Evolutionary conservation across 2,797 vertebrate genomes (phyloP).

Genomic region (Pangasius macronema): DNA sequence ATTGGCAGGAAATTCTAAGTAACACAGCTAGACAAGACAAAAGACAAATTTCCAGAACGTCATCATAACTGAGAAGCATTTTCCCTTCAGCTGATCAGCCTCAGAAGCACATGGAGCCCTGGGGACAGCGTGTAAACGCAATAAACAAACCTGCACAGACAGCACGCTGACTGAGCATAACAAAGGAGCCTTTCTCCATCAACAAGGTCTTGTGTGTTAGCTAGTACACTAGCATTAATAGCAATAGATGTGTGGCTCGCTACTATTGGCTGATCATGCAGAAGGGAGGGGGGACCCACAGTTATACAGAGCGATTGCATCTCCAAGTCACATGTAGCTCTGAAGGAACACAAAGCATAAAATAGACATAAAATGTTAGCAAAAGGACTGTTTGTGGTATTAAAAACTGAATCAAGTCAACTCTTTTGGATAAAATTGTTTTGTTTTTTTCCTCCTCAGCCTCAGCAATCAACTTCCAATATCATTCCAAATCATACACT

Average conservation of each 20-base stretch:
- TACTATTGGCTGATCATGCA: background rate
- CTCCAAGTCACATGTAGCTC: background rate
- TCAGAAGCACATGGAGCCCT: background rate
- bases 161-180: background rate
- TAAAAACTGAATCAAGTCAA: background rate
- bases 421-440: background rate
- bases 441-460: background rate
- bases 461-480: too few species aligned
- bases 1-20: background rate
- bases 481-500: background rate
- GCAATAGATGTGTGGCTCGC: background rate
- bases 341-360: background rate
- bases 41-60: background rate
- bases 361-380: background rate
- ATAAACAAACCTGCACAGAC: background rate
- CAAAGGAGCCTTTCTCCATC: conserved; percentile 10
- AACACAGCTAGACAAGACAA: background rate
- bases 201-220: background rate
- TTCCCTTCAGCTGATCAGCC: background rate
- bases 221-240: background rate
- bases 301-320: background rate
- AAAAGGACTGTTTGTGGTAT: background rate
- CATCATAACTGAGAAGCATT: background rate
- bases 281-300: too few species aligned
- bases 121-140: background rate